These are phyloP conservation scores for Aphaenogaster rudis DNA, from an alignment of 1,140 invertebrate genomes.

Conservation along the genomic window DNA sequence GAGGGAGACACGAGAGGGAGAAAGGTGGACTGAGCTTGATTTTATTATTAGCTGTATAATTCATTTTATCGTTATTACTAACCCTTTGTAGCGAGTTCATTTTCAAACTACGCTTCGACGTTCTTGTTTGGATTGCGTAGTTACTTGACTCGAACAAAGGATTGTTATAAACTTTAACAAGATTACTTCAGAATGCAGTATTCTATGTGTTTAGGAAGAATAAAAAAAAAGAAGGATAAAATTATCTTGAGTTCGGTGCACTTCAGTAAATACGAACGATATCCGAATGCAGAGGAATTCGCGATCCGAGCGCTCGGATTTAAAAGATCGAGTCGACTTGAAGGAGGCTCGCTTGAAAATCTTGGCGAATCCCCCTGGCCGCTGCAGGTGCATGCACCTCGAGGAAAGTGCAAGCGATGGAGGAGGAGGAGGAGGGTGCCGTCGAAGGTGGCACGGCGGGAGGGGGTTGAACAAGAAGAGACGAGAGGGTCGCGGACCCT, in stretches of 20 bases:
- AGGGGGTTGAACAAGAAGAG: constrained; percentile 47
- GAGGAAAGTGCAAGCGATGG: constrained; percentile 22
- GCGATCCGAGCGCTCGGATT: not conserved
- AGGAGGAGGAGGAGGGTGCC: not conserved
- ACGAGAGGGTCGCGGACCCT: constrained; percentile 50
- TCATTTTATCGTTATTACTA: constrained; percentile 55
- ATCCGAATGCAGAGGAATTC: not conserved
- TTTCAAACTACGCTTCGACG: constrained; percentile 16
- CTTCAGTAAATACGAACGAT: not conserved
- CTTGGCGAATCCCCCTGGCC: not conserved
- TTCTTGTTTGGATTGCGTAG: constrained; percentile 24
- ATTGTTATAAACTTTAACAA: constrained; percentile 21
- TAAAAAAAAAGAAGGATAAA: not conserved
- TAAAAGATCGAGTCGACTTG: constrained; percentile 30
- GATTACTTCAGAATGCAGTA: constrained; percentile 20
- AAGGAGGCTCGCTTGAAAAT: constrained; percentile 24
- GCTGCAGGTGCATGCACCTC: constrained; percentile 21
- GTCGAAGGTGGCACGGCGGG: constrained; percentile 24
- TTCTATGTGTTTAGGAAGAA: not conserved
- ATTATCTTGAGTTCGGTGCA: not conserved
- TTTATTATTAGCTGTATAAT: constrained; percentile 62
- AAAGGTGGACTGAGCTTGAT: constrained; percentile 24
- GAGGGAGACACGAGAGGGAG: not conserved
- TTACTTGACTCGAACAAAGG: constrained; percentile 21
- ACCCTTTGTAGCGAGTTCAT: constrained; percentile 48